Evolutionary conservation across 2,113 vertebrate species (phyloP).

Genomic region (Pluvianellus socialis): DNA sequence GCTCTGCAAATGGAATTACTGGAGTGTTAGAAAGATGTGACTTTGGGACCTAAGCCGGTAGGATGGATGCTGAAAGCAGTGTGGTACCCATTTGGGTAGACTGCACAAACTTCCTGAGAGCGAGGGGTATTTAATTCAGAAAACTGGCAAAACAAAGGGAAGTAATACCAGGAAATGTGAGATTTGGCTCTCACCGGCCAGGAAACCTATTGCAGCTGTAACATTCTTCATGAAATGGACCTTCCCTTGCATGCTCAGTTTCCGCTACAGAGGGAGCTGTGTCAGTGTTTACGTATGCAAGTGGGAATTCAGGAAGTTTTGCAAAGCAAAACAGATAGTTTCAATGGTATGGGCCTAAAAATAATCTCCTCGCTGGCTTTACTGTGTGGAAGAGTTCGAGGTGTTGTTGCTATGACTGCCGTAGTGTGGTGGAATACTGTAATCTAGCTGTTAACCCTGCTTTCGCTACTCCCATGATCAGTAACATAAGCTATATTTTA

Average conservation of each 20-base stretch:
- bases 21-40: not conserved
- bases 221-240: not conserved
- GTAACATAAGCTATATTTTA: not conserved
- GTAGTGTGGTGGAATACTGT: not conserved
- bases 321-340: not conserved
- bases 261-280: not conserved
- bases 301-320: not conserved
- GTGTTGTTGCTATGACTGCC: not conserved
- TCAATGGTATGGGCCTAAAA: not conserved
- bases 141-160: not conserved
- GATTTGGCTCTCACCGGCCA: not conserved
- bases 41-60: not conserved
- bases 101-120: not conserved
- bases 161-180: not conserved
- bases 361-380: not conserved
- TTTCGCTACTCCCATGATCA: not conserved
- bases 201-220: not conserved
- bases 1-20: not conserved
- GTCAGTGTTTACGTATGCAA: not conserved
- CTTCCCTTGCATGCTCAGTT: not conserved
- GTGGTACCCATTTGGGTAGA: not conserved
- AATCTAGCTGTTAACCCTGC: not conserved
- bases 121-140: not conserved
- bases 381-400: not conserved
- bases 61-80: not conserved